phyloP scores from a whole-genome alignment of 1,140 invertebrate species.

The Bursaphelenchus mucronatus region DNA sequence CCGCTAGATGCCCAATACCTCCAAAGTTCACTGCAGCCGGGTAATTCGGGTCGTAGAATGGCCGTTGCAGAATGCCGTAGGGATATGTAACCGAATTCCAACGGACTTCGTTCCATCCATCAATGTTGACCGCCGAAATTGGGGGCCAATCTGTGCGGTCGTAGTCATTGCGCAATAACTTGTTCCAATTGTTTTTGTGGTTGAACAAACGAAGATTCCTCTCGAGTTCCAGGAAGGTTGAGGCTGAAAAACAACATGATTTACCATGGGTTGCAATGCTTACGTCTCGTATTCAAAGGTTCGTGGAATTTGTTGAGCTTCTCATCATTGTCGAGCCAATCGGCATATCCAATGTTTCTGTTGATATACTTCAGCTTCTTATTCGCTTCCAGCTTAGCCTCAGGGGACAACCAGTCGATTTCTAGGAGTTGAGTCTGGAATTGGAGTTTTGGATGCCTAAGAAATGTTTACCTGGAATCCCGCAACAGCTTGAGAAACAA shows the following conservation, averaged over 20 bases:
- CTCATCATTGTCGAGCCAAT: slow-evolving; percentile 48
- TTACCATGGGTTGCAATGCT: no score
- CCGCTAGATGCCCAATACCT: slow-evolving; percentile 65
- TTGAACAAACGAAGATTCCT: neutral
- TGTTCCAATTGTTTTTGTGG: slow-evolving; percentile 19
- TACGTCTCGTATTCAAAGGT: slow-evolving; percentile 17
- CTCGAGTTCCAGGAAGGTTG: slow-evolving; percentile 26
- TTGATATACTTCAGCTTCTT: slow-evolving; percentile 49
- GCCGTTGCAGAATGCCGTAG: slow-evolving; percentile 61
- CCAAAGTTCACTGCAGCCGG: slow-evolving; percentile 67
- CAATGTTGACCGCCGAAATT: neutral
- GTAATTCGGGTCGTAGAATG: slow-evolving; percentile 66
- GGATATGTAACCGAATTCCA: slow-evolving; percentile 49
- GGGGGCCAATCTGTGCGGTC: no score
- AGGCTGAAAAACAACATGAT: slow-evolving; percentile 10
- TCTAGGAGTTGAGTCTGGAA: slow-evolving; percentile 29
- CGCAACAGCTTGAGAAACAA: no score
- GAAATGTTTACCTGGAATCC: no score
- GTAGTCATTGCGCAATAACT: no score
- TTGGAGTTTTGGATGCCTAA: neutral
- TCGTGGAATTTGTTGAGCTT: slow-evolving; percentile 39
- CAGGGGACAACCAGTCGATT: slow-evolving; percentile 45
- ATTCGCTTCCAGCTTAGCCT: slow-evolving; percentile 45
- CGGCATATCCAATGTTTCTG: slow-evolving; percentile 53
- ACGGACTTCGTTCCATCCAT: slow-evolving; percentile 26